Percentiles rank a stretch among this genome's conserved stretches.
phyloP scores from a whole-genome alignment of 2,113 vertebrate species.

The Menura novaehollandiae region DNA sequence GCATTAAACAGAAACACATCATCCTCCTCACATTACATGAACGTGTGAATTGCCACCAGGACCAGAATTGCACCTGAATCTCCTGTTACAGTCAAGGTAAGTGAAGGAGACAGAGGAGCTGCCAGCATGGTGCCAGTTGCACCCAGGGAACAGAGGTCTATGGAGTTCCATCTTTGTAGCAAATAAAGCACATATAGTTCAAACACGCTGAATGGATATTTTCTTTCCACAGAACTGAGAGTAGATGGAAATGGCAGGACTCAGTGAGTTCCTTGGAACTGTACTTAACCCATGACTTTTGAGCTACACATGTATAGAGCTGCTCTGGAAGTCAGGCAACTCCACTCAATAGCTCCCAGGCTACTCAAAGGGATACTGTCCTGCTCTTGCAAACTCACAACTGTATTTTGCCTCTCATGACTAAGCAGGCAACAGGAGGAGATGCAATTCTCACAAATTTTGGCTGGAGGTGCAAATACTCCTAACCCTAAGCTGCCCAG shows the following conservation, averaged over 20 bases:
- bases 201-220: neutral
- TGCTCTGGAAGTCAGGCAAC: rapidly evolving
- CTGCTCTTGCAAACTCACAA: neutral
- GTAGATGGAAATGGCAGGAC: neutral
- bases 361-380: neutral
- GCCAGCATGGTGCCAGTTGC: rapidly evolving
- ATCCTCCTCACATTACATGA: neutral
- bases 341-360: neutral
- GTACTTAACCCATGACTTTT: neutral
- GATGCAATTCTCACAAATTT: neutral
- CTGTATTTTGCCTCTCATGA: neutral
- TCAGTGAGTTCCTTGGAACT: neutral
- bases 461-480: neutral
- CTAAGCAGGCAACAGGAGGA: neutral
- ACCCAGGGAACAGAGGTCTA: neutral
- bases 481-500: neutral
- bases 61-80: neutral
- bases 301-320: rapidly evolving
- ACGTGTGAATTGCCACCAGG: neutral
- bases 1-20: neutral
- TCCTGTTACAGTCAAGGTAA: neutral
- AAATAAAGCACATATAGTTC: neutral
- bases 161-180: neutral
- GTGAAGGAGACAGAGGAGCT: neutral
- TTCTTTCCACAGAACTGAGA: neutral